Conservation (phyloP, 2,888 invertebrate species). For the Netelia inedita region DNA sequence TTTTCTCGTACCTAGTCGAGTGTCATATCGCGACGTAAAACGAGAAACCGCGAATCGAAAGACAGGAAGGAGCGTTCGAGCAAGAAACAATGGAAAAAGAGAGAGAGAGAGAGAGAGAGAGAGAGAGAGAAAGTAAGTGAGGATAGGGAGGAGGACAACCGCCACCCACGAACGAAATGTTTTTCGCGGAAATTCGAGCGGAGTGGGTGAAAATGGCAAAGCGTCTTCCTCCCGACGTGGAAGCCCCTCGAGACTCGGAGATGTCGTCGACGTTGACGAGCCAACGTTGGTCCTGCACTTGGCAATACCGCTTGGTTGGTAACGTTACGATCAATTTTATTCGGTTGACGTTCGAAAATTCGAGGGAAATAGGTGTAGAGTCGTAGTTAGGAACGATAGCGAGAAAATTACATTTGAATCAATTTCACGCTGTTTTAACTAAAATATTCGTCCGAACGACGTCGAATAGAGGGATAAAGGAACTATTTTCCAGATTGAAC, state of each 20-base stretch:
- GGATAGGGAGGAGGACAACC: neutral
- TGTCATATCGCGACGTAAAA: slow-evolving; percentile 11
- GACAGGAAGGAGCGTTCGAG: neutral
- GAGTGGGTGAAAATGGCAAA: slow-evolving; percentile 16
- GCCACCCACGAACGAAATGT: neutral
- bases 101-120: neutral
- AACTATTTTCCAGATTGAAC: neutral
- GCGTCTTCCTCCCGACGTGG: neutral
- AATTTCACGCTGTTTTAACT: neutral
- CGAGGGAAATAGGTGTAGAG: no score
- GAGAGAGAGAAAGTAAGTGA: neutral
- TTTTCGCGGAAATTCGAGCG: neutral
- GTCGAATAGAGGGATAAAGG: neutral
- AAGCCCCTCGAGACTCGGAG: neutral
- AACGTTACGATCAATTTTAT: no score
- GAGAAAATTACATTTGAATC: neutral
- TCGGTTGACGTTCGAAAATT: no score
- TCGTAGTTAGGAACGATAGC: neutral
- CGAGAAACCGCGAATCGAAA: slow-evolving; percentile 1
- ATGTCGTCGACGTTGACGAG: neutral
- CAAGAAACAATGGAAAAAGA: neutral
- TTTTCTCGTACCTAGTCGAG: neutral
- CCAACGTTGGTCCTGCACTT: no score
- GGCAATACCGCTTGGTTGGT: no score
- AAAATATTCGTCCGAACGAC: neutral